Percentiles rank a stretch among this genome's conserved stretches.
These are phyloP conservation scores for Pampus argenteus DNA, from an alignment of 2,797 vertebrate genomes.

Conservation along the genomic window DNA sequence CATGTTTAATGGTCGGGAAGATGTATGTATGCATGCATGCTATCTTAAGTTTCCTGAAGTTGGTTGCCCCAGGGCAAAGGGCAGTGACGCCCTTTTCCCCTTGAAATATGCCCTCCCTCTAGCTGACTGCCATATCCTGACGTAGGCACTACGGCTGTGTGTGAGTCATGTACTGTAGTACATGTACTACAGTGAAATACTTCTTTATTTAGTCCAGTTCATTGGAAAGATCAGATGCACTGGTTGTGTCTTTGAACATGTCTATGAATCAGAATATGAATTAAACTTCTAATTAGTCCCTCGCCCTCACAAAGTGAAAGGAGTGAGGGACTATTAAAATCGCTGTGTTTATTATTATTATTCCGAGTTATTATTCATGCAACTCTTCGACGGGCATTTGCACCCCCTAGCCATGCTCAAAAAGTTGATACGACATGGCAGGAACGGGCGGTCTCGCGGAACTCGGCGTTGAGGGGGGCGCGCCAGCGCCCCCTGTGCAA, in stretches of 20 bases:
- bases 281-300: background rate
- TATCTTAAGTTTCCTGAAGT: constrained; percentile 53
- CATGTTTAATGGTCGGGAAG: background rate
- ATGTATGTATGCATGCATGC: background rate
- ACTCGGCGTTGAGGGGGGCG: too few species aligned
- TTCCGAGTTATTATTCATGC: too few species aligned
- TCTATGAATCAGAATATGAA: background rate
- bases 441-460: too few species aligned
- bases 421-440: too few species aligned
- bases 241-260: background rate
- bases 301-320: too few species aligned
- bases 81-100: constrained; percentile 81
- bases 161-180: constrained; percentile 30
- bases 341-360: too few species aligned
- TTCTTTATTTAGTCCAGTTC: background rate
- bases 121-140: constrained; percentile 88
- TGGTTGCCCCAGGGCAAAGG: constrained; percentile 63
- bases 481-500: too few species aligned
- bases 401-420: too few species aligned
- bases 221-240: background rate
- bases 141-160: constrained; percentile 72
- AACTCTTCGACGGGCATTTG: too few species aligned
- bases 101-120: constrained; percentile 79
- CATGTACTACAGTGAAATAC: background rate
- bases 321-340: too few species aligned